Evolutionary conservation across 2,888 invertebrate species (phyloP).

Genomic region (Oscheius myriophilus): DNA sequence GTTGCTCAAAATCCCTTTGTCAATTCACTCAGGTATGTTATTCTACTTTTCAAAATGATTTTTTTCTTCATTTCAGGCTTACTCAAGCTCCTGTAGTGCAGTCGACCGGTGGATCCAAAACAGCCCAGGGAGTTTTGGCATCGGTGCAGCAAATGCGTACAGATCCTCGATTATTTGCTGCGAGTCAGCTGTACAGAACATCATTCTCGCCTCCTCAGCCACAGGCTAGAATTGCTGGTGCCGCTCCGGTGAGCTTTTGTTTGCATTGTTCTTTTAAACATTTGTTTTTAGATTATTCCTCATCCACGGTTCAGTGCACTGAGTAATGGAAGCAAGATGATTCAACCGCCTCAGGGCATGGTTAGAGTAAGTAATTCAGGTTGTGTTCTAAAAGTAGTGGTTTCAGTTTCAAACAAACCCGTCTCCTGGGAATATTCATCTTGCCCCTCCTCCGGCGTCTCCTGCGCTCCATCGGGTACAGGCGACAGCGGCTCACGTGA

Average conservation of each 20-base stretch:
- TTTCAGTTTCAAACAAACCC: conserved; percentile 15
- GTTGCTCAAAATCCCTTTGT: conserved; percentile 8
- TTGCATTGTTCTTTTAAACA: background rate
- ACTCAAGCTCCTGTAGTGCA: conserved; percentile 5
- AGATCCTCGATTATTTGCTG: no score
- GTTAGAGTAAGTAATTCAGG: background rate
- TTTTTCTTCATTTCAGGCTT: no score
- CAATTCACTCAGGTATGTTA: conserved; percentile 22
- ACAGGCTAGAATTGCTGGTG: conserved; percentile 7
- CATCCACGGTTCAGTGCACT: conserved; percentile 16
- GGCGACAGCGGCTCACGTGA: conserved; percentile 5
- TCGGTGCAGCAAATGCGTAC: conserved; percentile 9
- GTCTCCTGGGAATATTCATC: background rate
- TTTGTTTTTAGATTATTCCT: conserved; percentile 6
- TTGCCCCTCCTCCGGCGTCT: conserved; percentile 2
- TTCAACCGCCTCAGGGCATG: conserved; percentile 1
- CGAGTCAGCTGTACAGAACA: no score
- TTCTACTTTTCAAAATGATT: no score
- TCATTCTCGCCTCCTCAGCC: no score
- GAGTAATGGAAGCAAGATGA: conserved; percentile 12
- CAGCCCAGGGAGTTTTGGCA: conserved; percentile 18
- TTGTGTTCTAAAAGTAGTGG: background rate
- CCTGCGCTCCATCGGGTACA: conserved; percentile 19
- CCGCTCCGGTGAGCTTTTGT: conserved; percentile 3
- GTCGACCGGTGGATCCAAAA: conserved; percentile 1